Evolutionary conservation across 2,113 vertebrate genomes (phyloP), one percentile per base, ranked within the genome.

Genomic region (Gallinago media): DNA sequence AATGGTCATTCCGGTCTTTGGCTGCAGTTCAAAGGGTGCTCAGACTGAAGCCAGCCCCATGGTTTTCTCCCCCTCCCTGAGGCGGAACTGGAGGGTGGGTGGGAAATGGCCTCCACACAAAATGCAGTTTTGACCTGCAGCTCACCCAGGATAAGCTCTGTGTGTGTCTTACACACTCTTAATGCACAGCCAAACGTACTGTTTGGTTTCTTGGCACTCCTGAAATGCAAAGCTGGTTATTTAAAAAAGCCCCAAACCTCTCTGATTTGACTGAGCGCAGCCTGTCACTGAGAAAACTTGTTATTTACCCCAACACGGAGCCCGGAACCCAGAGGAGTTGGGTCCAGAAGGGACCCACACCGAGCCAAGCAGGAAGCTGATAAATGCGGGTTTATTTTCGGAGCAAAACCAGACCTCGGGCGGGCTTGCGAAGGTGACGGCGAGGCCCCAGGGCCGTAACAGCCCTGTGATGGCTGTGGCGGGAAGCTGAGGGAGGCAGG

Each of bases 401-500:
- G 25, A 40, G 25, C 34, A 36, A 36, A 16, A 61, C 26, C 4
- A 1, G 31, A 16, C 31, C 15, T 27, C 6, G 1, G 40, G 21
- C 11, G 1, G 52, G 56, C 61, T 81, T 40, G 44, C 3, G 1
- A 42, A 74, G 15, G 20, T 11, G 50, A 15, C 7, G 14, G 47
- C 22, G 14, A 47, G 11, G 38, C 52, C 9, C 18, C 50, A 21
- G 7, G 5, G 9, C 9, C 36, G 22, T 38, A 3, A 0, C 17
- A 46, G 38, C 23, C 19, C 3, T 8, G 1, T 10, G 14, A 23
- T 7, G 1, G 0, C 40, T 1, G 12, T 2, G 38, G 62, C 31
- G 5, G 56, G n/a, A 59, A 74, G 36, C 18, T 5, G 34, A 15
- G 1, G 4, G 5, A 25, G 2, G 4, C 5, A 25, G 2, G 15